phyloP scores from a whole-genome alignment of 2,888 invertebrate species.

The Idaea straminata region DNA sequence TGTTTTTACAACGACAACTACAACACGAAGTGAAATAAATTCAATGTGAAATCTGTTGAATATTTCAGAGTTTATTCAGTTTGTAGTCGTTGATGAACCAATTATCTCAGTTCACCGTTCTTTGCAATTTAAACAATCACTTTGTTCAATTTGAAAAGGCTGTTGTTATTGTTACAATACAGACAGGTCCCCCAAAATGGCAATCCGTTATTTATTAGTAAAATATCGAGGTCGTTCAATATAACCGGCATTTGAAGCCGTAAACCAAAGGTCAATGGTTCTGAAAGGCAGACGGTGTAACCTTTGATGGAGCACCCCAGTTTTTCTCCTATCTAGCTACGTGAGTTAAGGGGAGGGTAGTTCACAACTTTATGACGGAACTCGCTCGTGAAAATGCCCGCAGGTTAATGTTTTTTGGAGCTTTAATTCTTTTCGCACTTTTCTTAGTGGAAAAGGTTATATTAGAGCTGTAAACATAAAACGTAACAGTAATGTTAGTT shows the following conservation, averaged over 20 bases:
- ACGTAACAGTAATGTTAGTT: conserved; percentile 4
- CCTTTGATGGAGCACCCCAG: conserved; percentile 26
- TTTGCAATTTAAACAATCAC: not conserved
- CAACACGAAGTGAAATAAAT: not conserved
- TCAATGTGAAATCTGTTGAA: not conserved
- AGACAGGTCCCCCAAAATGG: conserved; percentile 6
- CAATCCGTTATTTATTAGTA: conserved; percentile 31
- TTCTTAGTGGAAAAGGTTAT: conserved; percentile 14
- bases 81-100: conserved; percentile 8
- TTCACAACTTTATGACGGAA: conserved; percentile 28
- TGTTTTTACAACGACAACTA: too few relatives aligned
- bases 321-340: conserved; percentile 6
- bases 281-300: conserved; percentile 28
- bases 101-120: not conserved
- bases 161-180: not conserved
- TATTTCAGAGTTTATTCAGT: conserved; percentile 2
- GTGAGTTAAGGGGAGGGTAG: conserved; percentile 8
- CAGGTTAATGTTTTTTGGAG: conserved; percentile 23
- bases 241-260: conserved; percentile 43
- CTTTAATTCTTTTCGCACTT: conserved; percentile 24
- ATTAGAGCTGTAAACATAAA: conserved; percentile 10
- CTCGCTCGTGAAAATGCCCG: conserved; percentile 21
- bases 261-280: conserved; percentile 44
- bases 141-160: not conserved
- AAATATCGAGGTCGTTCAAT: conserved; percentile 36